Conservation (phyloP, 2,888 invertebrate species). For the Blastobasis lacticolella region DNA sequence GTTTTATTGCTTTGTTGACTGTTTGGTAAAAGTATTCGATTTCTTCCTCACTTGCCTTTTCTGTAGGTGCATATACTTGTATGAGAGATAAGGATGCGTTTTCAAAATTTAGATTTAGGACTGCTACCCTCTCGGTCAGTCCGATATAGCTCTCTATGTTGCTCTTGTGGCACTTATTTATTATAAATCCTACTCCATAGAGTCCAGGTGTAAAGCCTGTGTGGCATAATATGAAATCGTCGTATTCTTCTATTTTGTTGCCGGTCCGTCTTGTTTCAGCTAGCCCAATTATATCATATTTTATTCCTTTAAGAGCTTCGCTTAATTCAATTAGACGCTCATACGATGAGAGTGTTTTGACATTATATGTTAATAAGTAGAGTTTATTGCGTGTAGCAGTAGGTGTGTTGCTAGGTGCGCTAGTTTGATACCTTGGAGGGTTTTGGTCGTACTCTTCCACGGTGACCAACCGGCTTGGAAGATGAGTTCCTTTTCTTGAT, state of each 20-base stretch:
- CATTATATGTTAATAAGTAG: not conserved
- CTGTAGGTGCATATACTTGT: too few relatives aligned
- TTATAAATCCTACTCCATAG: not conserved
- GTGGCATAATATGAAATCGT: slow-evolving; percentile 17
- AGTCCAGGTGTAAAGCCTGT: slow-evolving; percentile 13
- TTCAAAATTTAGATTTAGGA: slow-evolving; percentile 4
- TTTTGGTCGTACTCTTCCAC: slow-evolving; percentile 12
- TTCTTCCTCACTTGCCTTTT: slow-evolving; percentile 8
- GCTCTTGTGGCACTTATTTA: not conserved
- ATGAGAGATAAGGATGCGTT: slow-evolving; percentile 9
- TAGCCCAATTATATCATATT: slow-evolving; percentile 10
- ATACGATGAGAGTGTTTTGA: not conserved
- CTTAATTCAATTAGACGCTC: slow-evolving; percentile 6
- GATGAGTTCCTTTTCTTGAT: not conserved
- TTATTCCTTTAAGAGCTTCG: slow-evolving; percentile 10
- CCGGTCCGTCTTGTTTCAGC: slow-evolving; percentile 16
- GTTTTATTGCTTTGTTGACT: slow-evolving; percentile 7
- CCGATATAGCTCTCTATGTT: not conserved
- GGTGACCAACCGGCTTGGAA: slow-evolving; percentile 16
- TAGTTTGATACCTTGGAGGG: slow-evolving; percentile 9
- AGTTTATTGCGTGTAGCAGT: not conserved
- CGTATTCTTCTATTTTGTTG: slow-evolving; percentile 19
- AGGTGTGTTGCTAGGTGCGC: not conserved
- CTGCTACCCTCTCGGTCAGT: not conserved
- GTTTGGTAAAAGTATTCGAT: slow-evolving; percentile 10